Evolutionary conservation across 2,113 vertebrate species (phyloP), one percentile per base, ranked within the genome.

Genomic region (Saccopteryx bilineata): DNA sequence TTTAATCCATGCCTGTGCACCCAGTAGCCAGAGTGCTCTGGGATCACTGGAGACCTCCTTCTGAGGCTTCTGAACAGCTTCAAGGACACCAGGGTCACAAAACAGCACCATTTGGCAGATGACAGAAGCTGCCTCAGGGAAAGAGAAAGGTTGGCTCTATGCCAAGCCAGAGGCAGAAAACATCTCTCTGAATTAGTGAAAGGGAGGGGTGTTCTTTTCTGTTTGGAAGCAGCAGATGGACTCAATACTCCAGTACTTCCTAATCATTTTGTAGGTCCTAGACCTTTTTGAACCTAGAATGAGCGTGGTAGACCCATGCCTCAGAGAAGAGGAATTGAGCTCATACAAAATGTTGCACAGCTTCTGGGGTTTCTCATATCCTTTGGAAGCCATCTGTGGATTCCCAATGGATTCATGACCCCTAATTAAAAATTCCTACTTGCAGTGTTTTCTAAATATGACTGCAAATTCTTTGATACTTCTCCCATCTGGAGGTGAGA

Each of bases 71-170:
- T 18, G 33, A 68, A 58, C 24, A 31, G 56, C 54, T 91, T 86
- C 96, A 96, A 96, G 94, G 95, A 97, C 95, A 79, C 60, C 26
- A 65, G 50, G 81, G 82, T 95, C 68, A 61, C 78, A 94, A 48
- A 95, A 52, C 56, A 81, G 33, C 7, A 15, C 74, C 78, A 94
- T 94, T 88, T 95, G 91, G 88, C 96, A 97, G 95, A 97, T 97
- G 97, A 94, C 78, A 83, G 81, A 69, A 60, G 19, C 85, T 91
- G 94, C 97, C 95, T 96, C 0, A 0, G 93, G 94, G 95, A 93
- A 94, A 50, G 90, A 94, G 87, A 95, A 95, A 75, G 92, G 17
- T 63, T 33, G 63, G 58, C n/a, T 74, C 19, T 39, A 50, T 80
- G 90, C 72, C 91, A 93, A 86, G 60, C 88, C 72, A 89, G 90